Conservation (phyloP, 2,888 invertebrate genomes). For the Hirtodrosophila confusa region DNA sequence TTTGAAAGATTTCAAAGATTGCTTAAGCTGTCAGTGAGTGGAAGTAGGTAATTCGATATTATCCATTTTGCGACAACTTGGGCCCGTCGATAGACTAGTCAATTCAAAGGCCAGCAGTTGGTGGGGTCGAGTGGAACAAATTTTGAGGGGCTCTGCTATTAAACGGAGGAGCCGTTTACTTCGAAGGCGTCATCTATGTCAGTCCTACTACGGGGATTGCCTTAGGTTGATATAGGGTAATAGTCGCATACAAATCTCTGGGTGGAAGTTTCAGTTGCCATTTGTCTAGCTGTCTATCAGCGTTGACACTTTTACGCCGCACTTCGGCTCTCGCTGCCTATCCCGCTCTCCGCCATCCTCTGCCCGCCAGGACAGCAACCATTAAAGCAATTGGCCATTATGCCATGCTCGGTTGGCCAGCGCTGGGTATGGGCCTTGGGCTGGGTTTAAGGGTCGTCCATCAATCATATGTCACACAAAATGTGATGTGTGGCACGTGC, state of each 20-base stretch:
- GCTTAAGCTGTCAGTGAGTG: too few species aligned
- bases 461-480: constrained; percentile 56
- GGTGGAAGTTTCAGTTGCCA: constrained; percentile 38
- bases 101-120: too few species aligned
- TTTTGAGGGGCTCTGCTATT: too few species aligned
- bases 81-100: too few species aligned
- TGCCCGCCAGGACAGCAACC: constrained; percentile 3
- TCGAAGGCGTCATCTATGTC: not conserved
- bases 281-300: constrained; percentile 49
- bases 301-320: constrained; percentile 46
- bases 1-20: too few species aligned
- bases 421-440: constrained; percentile 3
- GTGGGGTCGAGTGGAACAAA: too few species aligned
- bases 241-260: constrained; percentile 31
- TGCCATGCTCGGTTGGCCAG: constrained; percentile 38
- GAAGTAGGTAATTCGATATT: constrained; percentile 10
- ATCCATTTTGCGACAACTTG: constrained; percentile 5
- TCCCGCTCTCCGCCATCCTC: too few species aligned
- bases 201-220: constrained; percentile 1
- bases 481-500: constrained; percentile 18
- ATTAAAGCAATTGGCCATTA: constrained; percentile 58
- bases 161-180: too few species aligned
- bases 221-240: constrained; percentile 3
- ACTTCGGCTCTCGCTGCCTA: not conserved
- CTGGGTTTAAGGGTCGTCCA: constrained; percentile 27